Conservation (phyloP, 2,113 vertebrate genomes). For the Trichomycterus rosablanca region DNA sequence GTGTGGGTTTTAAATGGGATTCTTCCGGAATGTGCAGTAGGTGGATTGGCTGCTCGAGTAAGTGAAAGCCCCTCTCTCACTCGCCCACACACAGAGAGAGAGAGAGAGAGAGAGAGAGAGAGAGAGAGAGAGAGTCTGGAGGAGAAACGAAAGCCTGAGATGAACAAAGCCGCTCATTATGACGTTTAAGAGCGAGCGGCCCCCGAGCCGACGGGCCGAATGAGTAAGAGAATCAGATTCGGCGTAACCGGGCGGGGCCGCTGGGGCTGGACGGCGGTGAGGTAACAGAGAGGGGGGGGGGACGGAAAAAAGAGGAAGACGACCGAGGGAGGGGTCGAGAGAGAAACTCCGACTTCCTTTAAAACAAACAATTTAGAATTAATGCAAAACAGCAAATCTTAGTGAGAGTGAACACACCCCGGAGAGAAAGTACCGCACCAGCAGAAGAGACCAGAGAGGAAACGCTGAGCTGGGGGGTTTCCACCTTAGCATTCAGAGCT, state of each 20-base stretch:
- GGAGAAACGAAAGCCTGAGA: slow-evolving; percentile 31
- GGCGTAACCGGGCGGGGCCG: too few relatives aligned
- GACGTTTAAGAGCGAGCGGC: slow-evolving; percentile 10
- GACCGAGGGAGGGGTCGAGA: slow-evolving; percentile 1
- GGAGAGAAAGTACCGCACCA: too few relatives aligned
- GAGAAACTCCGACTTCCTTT: slow-evolving; percentile 4
- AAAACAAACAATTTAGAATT: slow-evolving; percentile 1
- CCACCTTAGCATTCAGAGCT: too few relatives aligned
- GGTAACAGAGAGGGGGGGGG: background rate
- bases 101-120: too few relatives aligned
- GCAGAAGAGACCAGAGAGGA: too few relatives aligned
- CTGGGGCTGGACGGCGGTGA: too few relatives aligned
- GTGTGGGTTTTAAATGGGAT: too few relatives aligned
- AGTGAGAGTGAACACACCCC: background rate
- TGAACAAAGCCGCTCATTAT: slow-evolving; percentile 35
- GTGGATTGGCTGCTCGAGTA: too few relatives aligned
- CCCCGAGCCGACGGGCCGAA: slow-evolving; percentile 24
- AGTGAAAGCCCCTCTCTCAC: background rate
- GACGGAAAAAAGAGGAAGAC: slow-evolving; percentile 9
- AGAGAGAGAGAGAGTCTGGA: too few relatives aligned
- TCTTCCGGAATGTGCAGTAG: too few relatives aligned
- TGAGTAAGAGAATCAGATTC: slow-evolving; percentile 32
- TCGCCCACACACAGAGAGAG: background rate
- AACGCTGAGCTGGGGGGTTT: too few relatives aligned
- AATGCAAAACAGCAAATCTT: background rate